These are phyloP conservation scores for Carcina quercana DNA, from an alignment of 2,888 invertebrate genomes.

Conservation along the genomic window DNA sequence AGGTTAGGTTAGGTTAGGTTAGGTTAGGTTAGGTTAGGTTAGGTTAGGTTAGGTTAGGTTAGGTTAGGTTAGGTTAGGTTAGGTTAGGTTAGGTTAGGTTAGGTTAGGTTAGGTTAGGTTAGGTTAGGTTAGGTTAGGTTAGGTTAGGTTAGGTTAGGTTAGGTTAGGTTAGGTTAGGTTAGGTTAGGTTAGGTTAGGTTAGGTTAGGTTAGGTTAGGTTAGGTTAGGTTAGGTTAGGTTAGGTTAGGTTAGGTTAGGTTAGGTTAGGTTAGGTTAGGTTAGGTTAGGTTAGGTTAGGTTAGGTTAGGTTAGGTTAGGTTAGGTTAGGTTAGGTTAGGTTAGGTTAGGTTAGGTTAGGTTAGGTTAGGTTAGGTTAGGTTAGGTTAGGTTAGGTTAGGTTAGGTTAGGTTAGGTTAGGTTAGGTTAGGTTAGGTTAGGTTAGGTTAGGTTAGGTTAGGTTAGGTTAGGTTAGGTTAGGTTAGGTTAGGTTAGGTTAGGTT, in stretches of 20 bases:
- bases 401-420: slow-evolving; percentile 5
- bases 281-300: slow-evolving; percentile 5
- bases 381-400: slow-evolving; percentile 5
- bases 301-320: slow-evolving; percentile 5
- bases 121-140: slow-evolving; percentile 5
- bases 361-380: slow-evolving; percentile 5
- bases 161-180: slow-evolving; percentile 5
- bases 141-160: slow-evolving; percentile 5
- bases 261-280: slow-evolving; percentile 5
- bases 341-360: slow-evolving; percentile 5
- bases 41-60: slow-evolving; percentile 7
- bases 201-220: slow-evolving; percentile 5
- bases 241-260: slow-evolving; percentile 5
- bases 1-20: slow-evolving; percentile 7
- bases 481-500: slow-evolving; percentile 5
- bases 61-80: slow-evolving; percentile 7
- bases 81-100: slow-evolving; percentile 6
- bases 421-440: slow-evolving; percentile 5
- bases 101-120: slow-evolving; percentile 5
- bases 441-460: slow-evolving; percentile 5
- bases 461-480: slow-evolving; percentile 5
- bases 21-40: slow-evolving; percentile 7
- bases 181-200: slow-evolving; percentile 5
- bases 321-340: slow-evolving; percentile 5
- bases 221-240: slow-evolving; percentile 5